Percentiles rank a stretch among this genome's conserved stretches.
phyloP scores from a whole-genome alignment of 2,797 vertebrate genomes.

The Sternarchorhynchus goeldii region DNA sequence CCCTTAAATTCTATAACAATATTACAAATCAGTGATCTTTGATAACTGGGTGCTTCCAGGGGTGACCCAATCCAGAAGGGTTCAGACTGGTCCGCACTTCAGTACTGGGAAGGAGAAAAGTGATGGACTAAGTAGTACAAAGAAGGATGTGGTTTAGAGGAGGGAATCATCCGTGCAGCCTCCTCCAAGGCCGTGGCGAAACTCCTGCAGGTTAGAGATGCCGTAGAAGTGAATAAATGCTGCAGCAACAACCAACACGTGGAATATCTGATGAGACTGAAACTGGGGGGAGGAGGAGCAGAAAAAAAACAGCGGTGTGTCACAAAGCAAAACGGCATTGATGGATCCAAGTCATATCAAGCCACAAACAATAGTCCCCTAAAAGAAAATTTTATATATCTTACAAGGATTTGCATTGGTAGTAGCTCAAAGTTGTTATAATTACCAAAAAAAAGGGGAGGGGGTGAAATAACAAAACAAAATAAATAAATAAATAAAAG shows the following conservation, averaged over 20 bases:
- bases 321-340: not conserved
- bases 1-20: constrained; percentile 51
- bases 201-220: constrained; percentile 96
- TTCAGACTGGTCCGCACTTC: constrained; percentile 21
- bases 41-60: constrained; percentile 72
- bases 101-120: not conserved
- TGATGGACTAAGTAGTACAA: constrained; percentile 3
- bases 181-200: constrained; percentile 92
- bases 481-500: too few relatives aligned
- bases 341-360: not conserved
- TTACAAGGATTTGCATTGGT: too few relatives aligned
- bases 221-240: constrained; percentile 97
- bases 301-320: not conserved
- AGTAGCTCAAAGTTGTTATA: too few relatives aligned
- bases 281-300: constrained; percentile 75
- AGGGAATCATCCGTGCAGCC: constrained; percentile 96
- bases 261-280: constrained; percentile 97
- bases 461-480: too few relatives aligned
- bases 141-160: constrained; percentile 74
- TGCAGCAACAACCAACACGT: constrained; percentile 92
- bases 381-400: too few relatives aligned
- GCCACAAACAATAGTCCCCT: too few relatives aligned
- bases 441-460: too few relatives aligned
- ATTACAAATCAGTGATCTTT: constrained; percentile 23
- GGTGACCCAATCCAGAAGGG: constrained; percentile 70